Evolutionary conservation across 1,140 invertebrate genomes (phyloP).

Genomic region (Leptoteleia sp.): DNA sequence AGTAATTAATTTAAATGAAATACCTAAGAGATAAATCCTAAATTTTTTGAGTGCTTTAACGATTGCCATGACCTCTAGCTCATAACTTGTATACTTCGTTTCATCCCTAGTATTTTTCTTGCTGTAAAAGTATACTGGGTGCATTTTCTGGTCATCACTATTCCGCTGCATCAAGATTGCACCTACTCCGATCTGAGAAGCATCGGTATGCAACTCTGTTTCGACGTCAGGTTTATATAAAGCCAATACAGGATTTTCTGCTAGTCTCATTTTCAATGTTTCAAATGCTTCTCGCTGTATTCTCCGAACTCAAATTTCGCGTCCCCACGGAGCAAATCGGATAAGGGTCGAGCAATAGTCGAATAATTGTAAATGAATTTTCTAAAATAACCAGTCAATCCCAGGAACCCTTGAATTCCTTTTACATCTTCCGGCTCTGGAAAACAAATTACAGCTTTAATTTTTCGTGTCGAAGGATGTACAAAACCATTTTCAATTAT

Average conservation of each 20-base stretch:
- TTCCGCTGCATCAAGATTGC: not conserved
- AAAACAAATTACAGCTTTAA: not conserved
- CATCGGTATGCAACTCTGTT: too few species aligned
- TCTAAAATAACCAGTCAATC: not conserved
- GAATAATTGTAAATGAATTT: not conserved
- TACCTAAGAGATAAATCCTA: conserved; percentile 2
- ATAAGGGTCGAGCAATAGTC: not conserved
- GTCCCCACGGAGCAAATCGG: not conserved
- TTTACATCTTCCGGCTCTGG: not conserved
- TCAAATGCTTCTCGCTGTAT: not conserved
- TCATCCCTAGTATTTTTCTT: conserved; percentile 5
- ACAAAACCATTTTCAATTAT: not conserved
- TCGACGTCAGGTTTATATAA: not conserved
- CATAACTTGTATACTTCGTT: conserved; percentile 16
- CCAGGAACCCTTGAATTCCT: not conserved
- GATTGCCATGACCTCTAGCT: conserved; percentile 15
- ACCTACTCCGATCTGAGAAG: too few species aligned
- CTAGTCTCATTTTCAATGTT: not conserved
- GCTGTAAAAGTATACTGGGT: too few species aligned
- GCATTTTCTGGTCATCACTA: too few species aligned
- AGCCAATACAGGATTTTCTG: not conserved
- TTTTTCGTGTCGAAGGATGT: not conserved
- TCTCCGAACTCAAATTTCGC: not conserved
- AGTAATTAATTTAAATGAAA: conserved; percentile 3
- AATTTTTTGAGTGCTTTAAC: conserved; percentile 7